Evolutionary conservation across 2,797 vertebrate species (phyloP), one percentile per base, ranked within the genome.

Genomic region (Leptoclinus maculatus): DNA sequence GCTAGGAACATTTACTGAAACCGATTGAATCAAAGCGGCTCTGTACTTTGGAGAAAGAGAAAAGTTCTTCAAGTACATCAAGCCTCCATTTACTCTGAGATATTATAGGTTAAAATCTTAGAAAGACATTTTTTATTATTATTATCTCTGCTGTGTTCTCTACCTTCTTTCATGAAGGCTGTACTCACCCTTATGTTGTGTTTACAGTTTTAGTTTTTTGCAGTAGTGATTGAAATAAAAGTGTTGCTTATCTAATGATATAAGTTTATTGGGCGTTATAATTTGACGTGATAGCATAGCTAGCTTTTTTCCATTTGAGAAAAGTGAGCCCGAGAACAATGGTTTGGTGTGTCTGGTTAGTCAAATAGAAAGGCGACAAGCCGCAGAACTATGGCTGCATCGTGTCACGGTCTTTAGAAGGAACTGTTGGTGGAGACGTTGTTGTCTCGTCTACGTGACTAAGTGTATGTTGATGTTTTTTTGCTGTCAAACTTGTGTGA

Each of bases 361-460:
- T 82, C 65, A 83, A 78, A 73, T 71, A 76, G 51, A 47, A 78
- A 65, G 80, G n/a, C 21, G 38, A 76, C 10, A 11, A 66, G 53
- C 23, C 21, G 36, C 67, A 74, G 23, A 74, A 23, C 34, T 53
- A 32, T 57, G 65, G 76, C 41, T 47, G 56, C 41, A 5, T 58
- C 69, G 38, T 39, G 27, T 80, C 57, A 63, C n/a, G 23, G 70
- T 47, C 58, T 57, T 27, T 41, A 25, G 10, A 54, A 27, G 45
- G 39, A 29, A 1, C 19, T 38, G 27, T 51, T 57, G 66, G 16
- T 45, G 47, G 38, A 54, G n/a, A 62, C 25, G 53, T 58, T 65
- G 36, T 17, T 39, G 53, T 71, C n/a, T 78, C 32, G 60, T 23
- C 2, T 79, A 7, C 11, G 47, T n/a, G 63, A 59, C 80, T 38